These are phyloP conservation scores for Drosophila littoralis DNA, from an alignment of 1,140 invertebrate genomes.

Conservation along the genomic window DNA sequence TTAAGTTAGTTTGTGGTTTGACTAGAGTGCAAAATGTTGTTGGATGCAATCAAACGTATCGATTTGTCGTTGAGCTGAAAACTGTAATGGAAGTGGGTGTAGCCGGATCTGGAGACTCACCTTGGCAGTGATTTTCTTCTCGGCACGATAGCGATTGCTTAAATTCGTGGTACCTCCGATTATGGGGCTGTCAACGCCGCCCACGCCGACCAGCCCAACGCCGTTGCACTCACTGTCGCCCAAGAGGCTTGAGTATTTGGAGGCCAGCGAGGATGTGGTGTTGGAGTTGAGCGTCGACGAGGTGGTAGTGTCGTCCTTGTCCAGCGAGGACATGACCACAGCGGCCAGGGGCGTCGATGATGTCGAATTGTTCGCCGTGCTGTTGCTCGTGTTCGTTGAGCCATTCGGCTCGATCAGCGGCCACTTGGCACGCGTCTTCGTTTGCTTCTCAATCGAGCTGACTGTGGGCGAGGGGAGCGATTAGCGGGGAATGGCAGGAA, in stretches of 20 bases:
- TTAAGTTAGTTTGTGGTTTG: neutral
- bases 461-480: slow-evolving; percentile 44
- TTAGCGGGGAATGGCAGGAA: neutral
- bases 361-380: slow-evolving; percentile 77
- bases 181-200: slow-evolving; percentile 59
- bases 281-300: slow-evolving; percentile 80
- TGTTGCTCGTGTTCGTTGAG: slow-evolving; percentile 77
- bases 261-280: slow-evolving; percentile 77
- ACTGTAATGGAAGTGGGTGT: neutral
- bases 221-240: slow-evolving; percentile 79
- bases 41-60: slow-evolving; percentile 11
- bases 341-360: slow-evolving; percentile 76
- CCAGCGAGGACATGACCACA: slow-evolving; percentile 75
- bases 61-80: slow-evolving; percentile 23
- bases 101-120: slow-evolving; percentile 44
- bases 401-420: slow-evolving; percentile 79
- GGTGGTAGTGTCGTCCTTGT: slow-evolving; percentile 75
- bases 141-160: slow-evolving; percentile 79
- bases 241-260: slow-evolving; percentile 77
- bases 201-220: slow-evolving; percentile 45
- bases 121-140: slow-evolving; percentile 85
- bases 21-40: slow-evolving; percentile 3
- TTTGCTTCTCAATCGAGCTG: slow-evolving; percentile 83
- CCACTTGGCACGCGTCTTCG: slow-evolving; percentile 80
- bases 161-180: slow-evolving; percentile 67